Evolutionary conservation across 2,113 vertebrate species (phyloP).

Genomic region (Felis catus): DNA sequence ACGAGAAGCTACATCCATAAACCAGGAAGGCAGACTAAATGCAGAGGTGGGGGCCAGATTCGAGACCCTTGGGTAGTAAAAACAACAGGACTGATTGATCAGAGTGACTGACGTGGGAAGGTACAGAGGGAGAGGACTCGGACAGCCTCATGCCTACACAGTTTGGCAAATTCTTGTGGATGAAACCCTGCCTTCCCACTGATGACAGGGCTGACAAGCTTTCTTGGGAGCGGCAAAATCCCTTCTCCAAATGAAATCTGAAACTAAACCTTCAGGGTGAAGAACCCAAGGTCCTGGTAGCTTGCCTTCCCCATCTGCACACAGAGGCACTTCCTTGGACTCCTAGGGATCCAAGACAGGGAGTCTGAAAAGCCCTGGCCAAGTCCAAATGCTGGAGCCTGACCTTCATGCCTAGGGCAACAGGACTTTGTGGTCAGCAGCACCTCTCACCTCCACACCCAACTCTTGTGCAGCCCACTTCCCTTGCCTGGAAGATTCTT

Average conservation of each 20-base stretch:
- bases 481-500: background rate
- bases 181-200: background rate
- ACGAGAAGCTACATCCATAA: background rate
- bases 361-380: no score
- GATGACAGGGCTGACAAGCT: background rate
- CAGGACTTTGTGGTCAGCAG: background rate
- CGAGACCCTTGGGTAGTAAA: background rate
- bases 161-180: background rate
- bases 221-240: background rate
- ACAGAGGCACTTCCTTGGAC: background rate
- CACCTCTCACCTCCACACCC: background rate
- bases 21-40: background rate
- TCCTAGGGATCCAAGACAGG: background rate
- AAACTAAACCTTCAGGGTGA: background rate
- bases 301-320: background rate
- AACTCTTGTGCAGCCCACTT: background rate
- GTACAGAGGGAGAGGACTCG: background rate
- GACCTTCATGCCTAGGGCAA: background rate
- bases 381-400: background rate
- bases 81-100: background rate
- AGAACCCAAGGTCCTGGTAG: background rate
- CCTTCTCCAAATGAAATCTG: background rate
- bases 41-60: background rate
- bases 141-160: background rate
- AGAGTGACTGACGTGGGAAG: background rate